Percentiles rank a stretch among this genome's conserved stretches.
Evolutionary conservation across 2,113 vertebrate species (phyloP).

Genomic region (Alligator mississippiensis): DNA sequence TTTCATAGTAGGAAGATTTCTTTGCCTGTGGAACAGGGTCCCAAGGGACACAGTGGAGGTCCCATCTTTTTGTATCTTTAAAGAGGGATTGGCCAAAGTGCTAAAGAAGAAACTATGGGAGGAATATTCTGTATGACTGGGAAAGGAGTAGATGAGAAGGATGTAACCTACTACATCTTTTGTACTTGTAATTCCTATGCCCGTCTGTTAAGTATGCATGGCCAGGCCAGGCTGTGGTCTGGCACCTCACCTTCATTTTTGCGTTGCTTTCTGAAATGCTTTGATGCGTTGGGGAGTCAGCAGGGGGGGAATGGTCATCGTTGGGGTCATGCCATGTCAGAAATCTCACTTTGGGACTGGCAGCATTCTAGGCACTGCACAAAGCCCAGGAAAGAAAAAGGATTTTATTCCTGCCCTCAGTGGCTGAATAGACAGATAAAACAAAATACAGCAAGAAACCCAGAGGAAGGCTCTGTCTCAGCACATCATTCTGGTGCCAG

Average conservation of each 20-base stretch:
- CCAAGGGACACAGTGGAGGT: not conserved
- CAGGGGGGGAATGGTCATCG: not conserved
- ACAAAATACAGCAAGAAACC: not conserved
- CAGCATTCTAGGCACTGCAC: not conserved
- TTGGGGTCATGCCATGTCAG: not conserved
- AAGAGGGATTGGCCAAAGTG: not conserved
- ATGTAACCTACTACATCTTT: not conserved
- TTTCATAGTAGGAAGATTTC: not conserved
- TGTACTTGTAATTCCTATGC: not conserved
- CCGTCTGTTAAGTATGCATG: not conserved
- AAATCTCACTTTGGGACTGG: not conserved
- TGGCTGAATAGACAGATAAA: too few species aligned
- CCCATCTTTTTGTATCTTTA: not conserved
- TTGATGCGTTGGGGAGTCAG: not conserved
- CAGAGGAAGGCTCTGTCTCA: not conserved
- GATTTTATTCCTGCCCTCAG: not conserved
- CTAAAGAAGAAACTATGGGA: not conserved
- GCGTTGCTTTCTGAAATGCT: not conserved
- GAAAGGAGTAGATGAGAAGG: not conserved
- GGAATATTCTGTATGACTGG: not conserved
- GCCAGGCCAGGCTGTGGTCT: not conserved
- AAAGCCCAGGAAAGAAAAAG: not conserved
- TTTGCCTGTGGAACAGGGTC: not conserved
- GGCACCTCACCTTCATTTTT: not conserved
- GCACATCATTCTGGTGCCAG: not conserved